Conservation (phyloP, 2,797 vertebrate species). For the Gambusia yucatana region DNA sequence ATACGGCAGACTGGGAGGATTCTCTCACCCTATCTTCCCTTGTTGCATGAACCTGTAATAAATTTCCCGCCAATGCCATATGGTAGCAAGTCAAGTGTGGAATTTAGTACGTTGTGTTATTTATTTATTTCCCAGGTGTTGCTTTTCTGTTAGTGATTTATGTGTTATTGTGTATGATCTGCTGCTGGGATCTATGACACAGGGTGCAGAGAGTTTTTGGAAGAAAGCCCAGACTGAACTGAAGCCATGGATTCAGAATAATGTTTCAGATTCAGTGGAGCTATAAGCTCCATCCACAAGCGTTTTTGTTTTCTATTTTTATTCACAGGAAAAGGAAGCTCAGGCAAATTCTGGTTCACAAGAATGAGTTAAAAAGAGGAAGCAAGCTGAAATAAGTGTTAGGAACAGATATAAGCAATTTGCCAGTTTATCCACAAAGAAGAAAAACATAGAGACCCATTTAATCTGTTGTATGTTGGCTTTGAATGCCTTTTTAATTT, state of each 20-base stretch:
- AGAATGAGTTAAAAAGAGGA: not conserved
- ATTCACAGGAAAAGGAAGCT: constrained; percentile 6
- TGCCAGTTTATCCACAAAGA: not conserved
- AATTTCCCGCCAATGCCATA: constrained; percentile 65
- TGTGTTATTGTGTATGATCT: constrained; percentile 71
- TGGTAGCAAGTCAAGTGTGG: constrained; percentile 64
- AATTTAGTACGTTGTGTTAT: constrained; percentile 66
- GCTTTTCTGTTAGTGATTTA: constrained; percentile 71
- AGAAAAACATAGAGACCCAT: not conserved
- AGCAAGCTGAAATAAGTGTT: not conserved
- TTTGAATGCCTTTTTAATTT: not conserved
- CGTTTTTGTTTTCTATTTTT: constrained; percentile 4
- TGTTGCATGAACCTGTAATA: constrained; percentile 63
- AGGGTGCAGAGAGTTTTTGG: constrained; percentile 53
- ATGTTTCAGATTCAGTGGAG: constrained; percentile 13
- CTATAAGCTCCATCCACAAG: constrained; percentile 8
- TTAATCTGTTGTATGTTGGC: not conserved
- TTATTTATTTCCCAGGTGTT: constrained; percentile 78
- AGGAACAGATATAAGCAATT: not conserved
- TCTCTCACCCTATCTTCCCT: constrained; percentile 50
- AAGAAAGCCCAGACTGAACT: constrained; percentile 59
- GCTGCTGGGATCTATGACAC: constrained; percentile 63
- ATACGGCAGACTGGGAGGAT: constrained; percentile 53
- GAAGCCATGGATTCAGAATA: constrained; percentile 42
- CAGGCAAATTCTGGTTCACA: not conserved